phyloP scores from a whole-genome alignment of 2,113 vertebrate genomes.

The Solenodon paradoxus region DNA sequence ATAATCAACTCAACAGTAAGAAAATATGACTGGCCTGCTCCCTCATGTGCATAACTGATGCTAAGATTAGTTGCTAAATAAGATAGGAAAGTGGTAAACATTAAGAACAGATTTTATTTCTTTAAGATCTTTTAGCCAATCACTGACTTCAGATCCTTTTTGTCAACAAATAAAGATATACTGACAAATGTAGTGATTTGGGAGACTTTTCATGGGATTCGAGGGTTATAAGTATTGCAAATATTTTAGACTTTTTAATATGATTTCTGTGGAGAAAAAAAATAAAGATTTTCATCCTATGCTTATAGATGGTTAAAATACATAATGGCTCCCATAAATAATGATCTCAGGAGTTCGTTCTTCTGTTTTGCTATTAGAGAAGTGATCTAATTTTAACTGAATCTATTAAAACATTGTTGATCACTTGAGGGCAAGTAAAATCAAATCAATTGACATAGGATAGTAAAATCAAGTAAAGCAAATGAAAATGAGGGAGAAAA shows the following conservation, averaged over 20 bases:
- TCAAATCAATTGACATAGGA: not conserved
- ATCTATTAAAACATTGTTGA: not conserved
- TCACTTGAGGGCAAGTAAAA: not conserved
- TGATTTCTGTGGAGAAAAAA: not conserved
- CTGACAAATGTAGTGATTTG: not conserved
- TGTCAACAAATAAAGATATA: not conserved
- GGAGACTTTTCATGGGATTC: not conserved
- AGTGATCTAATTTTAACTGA: not conserved
- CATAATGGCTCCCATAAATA: not conserved
- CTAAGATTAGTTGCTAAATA: not conserved
- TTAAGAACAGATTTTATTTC: conserved; percentile 13
- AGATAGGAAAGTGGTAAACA: not conserved
- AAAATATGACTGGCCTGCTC: not conserved
- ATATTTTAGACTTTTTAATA: not conserved
- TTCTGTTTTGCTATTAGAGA: not conserved
- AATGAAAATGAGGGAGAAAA: not conserved
- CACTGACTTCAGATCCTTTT: not conserved
- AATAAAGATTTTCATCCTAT: not conserved
- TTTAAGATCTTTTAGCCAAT: not conserved
- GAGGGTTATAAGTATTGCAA: not conserved
- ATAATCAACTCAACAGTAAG: not conserved
- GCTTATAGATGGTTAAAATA: not conserved
- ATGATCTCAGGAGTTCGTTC: not conserved
- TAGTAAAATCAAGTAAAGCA: not conserved
- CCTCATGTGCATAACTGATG: not conserved